Evolutionary conservation across 2,113 vertebrate species (phyloP).

Genomic region (Condylura cristata): DNA sequence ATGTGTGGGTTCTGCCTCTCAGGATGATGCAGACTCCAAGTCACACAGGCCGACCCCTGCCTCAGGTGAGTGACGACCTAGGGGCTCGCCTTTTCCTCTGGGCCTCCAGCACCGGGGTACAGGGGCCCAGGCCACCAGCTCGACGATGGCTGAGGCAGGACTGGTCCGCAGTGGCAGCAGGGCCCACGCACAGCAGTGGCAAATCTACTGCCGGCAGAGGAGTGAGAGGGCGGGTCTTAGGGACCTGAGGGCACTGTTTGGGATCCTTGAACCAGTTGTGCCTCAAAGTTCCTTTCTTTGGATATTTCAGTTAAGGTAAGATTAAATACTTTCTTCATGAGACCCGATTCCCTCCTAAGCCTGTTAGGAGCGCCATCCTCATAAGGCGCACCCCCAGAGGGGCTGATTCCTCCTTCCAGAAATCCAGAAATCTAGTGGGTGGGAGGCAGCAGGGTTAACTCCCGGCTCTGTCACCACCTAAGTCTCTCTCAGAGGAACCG

Average conservation of each 20-base stretch:
- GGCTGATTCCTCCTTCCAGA: not conserved
- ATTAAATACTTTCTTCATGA: not conserved
- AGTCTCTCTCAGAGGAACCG: not conserved
- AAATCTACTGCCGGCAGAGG: not conserved
- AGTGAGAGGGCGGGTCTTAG: not conserved
- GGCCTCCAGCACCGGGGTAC: not conserved
- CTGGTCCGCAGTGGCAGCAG: not conserved
- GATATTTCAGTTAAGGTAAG: not conserved
- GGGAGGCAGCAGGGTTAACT: not conserved
- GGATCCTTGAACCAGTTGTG: not conserved
- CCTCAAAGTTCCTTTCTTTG: not conserved
- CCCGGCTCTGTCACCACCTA: not conserved
- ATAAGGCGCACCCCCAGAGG: not conserved
- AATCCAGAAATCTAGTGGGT: no score
- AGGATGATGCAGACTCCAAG: not conserved
- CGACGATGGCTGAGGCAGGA: rapidly evolving
- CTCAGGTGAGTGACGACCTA: not conserved
- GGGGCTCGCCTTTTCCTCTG: not conserved
- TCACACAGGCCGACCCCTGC: no score
- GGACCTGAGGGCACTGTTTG: not conserved
- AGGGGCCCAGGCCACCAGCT: not conserved
- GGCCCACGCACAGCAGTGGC: rapidly evolving
- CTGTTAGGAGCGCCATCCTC: not conserved
- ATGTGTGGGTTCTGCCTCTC: not conserved
- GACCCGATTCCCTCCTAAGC: not conserved